Evolutionary conservation across 2,888 invertebrate species (phyloP).

Genomic region (Coecobrya sp.): DNA sequence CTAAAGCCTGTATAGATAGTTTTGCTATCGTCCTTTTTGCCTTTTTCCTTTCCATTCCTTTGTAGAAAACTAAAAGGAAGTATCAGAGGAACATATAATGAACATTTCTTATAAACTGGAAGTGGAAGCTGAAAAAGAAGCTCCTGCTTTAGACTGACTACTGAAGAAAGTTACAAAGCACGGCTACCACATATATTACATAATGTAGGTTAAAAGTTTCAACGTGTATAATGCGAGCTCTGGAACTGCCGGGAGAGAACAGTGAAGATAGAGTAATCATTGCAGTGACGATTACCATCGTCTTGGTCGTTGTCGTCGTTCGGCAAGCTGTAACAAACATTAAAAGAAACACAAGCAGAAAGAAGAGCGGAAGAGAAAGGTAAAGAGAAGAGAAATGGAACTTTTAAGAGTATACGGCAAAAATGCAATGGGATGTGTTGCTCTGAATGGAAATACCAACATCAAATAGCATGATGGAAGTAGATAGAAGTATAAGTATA

Average conservation of each 20-base stretch:
- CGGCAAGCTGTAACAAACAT: conserved; percentile 47
- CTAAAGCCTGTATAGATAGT: neutral
- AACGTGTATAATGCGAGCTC: conserved; percentile 11
- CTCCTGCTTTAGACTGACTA: neutral
- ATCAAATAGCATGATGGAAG: conserved; percentile 22
- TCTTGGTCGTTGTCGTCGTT: conserved; percentile 37
- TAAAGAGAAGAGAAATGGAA: neutral
- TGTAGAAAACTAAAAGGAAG: neutral
- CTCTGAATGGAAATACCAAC: conserved; percentile 64
- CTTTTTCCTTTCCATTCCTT: neutral
- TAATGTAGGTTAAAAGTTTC: conserved; percentile 74
- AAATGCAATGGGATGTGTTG: conserved; percentile 54
- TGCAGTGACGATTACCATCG: conserved; percentile 61
- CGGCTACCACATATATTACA: conserved; percentile 72
- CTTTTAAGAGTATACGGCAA: conserved; percentile 23
- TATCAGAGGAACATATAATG: neutral
- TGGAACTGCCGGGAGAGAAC: conserved; percentile 29
- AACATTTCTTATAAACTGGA: neutral
- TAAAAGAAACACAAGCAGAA: conserved; percentile 1
- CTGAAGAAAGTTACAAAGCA: conserved; percentile 43
- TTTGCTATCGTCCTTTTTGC: neutral
- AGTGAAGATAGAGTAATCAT: conserved; percentile 45
- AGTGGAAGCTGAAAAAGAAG: conserved; percentile 23
- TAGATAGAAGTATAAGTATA: neutral
- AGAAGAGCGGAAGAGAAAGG: neutral